Evolutionary conservation across 2,113 vertebrate genomes (phyloP).

Genomic region (Chelonoidis abingdonii): DNA sequence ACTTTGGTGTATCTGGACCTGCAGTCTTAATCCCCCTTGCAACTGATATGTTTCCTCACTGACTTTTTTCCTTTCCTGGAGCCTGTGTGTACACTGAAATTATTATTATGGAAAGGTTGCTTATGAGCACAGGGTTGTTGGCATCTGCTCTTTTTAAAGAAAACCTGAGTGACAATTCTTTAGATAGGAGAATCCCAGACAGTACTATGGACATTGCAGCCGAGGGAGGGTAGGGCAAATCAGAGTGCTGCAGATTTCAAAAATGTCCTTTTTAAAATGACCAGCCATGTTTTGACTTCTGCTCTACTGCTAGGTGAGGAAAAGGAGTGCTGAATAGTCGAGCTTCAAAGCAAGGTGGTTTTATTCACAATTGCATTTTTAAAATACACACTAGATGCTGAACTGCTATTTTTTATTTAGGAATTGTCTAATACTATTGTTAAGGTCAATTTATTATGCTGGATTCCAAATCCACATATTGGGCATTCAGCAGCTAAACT

Average conservation of each 20-base stretch:
- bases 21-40: neutral
- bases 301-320: neutral
- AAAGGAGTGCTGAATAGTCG: neutral
- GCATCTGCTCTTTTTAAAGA: neutral
- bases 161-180: fast-evolving
- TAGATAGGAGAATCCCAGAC: neutral
- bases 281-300: neutral
- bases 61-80: neutral
- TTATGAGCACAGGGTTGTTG: neutral
- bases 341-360: neutral
- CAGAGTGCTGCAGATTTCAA: neutral
- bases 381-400: neutral
- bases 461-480: neutral
- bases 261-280: neutral
- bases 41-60: neutral
- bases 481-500: neutral
- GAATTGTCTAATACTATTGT: neutral
- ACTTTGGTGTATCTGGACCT: neutral
- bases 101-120: neutral
- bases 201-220: neutral
- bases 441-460: neutral
- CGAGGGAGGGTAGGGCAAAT: neutral
- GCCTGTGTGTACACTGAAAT: fast-evolving
- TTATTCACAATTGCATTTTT: neutral
- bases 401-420: neutral